Conservation (phyloP, 2,888 invertebrate species). For the Melikaiella ostensackeni region DNA sequence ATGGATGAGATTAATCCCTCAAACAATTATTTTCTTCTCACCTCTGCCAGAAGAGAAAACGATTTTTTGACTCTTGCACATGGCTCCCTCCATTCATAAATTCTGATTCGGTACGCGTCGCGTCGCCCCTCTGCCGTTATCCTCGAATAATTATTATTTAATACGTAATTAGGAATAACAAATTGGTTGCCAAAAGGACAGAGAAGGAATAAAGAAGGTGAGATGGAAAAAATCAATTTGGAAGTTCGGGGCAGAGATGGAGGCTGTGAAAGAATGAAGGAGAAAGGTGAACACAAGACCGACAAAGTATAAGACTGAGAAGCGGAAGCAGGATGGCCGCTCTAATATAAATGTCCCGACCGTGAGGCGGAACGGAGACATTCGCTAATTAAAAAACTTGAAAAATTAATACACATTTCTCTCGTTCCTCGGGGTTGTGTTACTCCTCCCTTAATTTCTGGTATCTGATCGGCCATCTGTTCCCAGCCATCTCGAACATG, state of each 20-base stretch:
- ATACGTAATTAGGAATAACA: constrained; percentile 71
- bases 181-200: constrained; percentile 60
- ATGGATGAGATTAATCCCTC: not conserved
- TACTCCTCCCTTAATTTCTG: constrained; percentile 73
- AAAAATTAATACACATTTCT: constrained; percentile 78
- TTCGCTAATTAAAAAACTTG: constrained; percentile 78
- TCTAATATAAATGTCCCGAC: constrained; percentile 76
- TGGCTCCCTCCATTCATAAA: constrained; percentile 50
- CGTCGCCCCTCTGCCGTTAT: constrained; percentile 17
- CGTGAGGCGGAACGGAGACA: constrained; percentile 75
- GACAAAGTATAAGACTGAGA: constrained; percentile 49
- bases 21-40: not conserved
- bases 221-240: constrained; percentile 34
- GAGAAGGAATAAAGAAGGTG: constrained; percentile 46
- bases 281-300: constrained; percentile 44
- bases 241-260: constrained; percentile 9
- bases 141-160: constrained; percentile 66
- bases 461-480: constrained; percentile 77
- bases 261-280: constrained; percentile 35
- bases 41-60: not conserved
- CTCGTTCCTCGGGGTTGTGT: constrained; percentile 67
- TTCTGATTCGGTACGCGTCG: constrained; percentile 57
- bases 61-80: constrained; percentile 5
- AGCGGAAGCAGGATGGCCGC: constrained; percentile 61
- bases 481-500: constrained; percentile 61